These are phyloP conservation scores for Dasyornis broadbenti DNA, from an alignment of 2,113 vertebrate species.

Conservation along the genomic window DNA sequence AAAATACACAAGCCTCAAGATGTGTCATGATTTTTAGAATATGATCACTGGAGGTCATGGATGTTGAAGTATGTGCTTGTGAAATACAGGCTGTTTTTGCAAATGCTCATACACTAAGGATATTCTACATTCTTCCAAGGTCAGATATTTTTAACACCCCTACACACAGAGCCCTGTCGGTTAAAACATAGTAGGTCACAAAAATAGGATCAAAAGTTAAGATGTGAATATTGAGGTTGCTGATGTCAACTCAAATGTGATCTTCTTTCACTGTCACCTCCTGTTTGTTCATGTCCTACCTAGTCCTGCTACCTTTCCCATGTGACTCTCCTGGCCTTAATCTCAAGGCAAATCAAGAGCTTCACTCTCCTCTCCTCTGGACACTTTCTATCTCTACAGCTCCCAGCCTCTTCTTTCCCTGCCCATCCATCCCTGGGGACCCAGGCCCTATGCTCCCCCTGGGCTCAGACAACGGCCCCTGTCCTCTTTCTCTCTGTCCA, in stretches of 20 bases:
- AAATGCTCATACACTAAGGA: neutral
- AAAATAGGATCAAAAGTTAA: slow-evolving; percentile 13
- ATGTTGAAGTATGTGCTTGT: neutral
- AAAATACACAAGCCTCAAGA: neutral
- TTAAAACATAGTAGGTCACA: neutral
- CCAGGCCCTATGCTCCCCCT: neutral
- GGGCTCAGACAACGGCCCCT: neutral
- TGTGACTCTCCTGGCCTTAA: neutral
- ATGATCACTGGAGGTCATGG: neutral
- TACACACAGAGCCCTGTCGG: neutral
- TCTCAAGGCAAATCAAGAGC: neutral
- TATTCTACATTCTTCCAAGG: neutral
- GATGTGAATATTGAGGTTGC: slow-evolving; percentile 17
- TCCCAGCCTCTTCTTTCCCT: neutral
- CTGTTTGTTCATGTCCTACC: neutral
- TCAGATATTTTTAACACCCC: slow-evolving; percentile 32
- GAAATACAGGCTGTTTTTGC: neutral
- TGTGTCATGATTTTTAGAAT: neutral
- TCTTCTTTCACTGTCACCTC: neutral
- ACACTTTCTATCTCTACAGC: neutral
- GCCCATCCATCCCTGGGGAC: neutral
- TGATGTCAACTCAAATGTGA: neutral
- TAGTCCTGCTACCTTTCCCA: neutral
- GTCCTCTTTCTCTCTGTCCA: neutral
- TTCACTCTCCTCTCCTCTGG: neutral